Percentiles rank a stretch among this genome's conserved stretches.
phyloP scores from a whole-genome alignment of 1,140 invertebrate genomes.

The Orussus abietinus region DNA sequence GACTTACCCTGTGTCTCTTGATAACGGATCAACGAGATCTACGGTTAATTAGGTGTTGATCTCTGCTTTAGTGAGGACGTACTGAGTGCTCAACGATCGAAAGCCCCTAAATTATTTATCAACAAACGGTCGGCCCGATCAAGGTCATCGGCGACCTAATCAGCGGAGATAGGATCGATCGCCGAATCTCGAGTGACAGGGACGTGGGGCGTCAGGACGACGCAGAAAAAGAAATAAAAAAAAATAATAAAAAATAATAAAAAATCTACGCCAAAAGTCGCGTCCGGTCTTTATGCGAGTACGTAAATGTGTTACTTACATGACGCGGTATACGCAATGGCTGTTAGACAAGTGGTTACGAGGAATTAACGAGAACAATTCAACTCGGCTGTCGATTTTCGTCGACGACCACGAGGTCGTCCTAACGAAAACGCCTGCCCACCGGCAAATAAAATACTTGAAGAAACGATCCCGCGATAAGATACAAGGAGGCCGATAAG shows the following conservation, averaged over 20 bases:
- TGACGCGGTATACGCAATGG: too few relatives aligned
- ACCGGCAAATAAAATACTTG: conserved; percentile 42
- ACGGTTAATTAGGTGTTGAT: conserved; percentile 28
- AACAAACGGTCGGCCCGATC: conserved; percentile 26
- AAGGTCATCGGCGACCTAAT: conserved; percentile 37
- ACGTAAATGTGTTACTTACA: too few relatives aligned
- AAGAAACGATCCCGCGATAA: conserved; percentile 48
- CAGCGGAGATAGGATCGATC: conserved; percentile 6
- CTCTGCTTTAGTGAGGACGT: conserved; percentile 23
- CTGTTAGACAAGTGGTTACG: too few relatives aligned
- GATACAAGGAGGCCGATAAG: conserved; percentile 42
- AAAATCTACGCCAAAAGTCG: too few relatives aligned
- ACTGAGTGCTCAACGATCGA: conserved; percentile 29
- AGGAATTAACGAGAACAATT: too few relatives aligned
- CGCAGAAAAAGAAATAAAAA: not conserved
- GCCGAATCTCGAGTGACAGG: too few relatives aligned
- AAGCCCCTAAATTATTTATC: conserved; percentile 35
- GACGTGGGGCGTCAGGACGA: not conserved
- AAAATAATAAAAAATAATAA: conserved; percentile 13
- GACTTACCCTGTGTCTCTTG: too few relatives aligned
- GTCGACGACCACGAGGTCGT: too few relatives aligned
- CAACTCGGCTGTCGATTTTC: too few relatives aligned
- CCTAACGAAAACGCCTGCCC: not conserved
- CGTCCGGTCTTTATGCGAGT: too few relatives aligned
- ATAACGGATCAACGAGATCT: conserved; percentile 31